Evolutionary conservation across 2,888 invertebrate species (phyloP).

Genomic region (Caenorhabditis uteleia): DNA sequence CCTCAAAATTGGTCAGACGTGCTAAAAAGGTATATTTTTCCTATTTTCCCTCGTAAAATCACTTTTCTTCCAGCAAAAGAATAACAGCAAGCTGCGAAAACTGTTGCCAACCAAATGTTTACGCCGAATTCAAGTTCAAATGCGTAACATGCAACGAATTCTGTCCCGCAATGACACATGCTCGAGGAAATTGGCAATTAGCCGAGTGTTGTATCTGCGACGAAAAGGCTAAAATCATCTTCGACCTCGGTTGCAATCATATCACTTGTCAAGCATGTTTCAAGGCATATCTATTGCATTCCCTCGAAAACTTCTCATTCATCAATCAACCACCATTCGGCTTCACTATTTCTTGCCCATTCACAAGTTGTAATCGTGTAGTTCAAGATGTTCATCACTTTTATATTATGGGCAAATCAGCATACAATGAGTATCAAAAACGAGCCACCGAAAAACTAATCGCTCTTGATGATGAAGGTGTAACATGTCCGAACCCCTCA

Average conservation of each 20-base stretch:
- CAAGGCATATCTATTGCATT: slow-evolving; percentile 41
- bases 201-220: slow-evolving; percentile 55
- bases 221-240: slow-evolving; percentile 23
- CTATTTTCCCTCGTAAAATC: too few relatives aligned
- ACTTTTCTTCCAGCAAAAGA: slow-evolving; percentile 37
- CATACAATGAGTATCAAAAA: slow-evolving; percentile 53
- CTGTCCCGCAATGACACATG: slow-evolving; percentile 36
- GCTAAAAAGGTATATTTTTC: slow-evolving; percentile 30
- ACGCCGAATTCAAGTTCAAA: slow-evolving; percentile 55
- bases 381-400: slow-evolving; percentile 61
- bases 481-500: slow-evolving; percentile 52
- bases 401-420: slow-evolving; percentile 48
- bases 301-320: slow-evolving; percentile 39
- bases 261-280: slow-evolving; percentile 49
- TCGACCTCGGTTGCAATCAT: slow-evolving; percentile 55
- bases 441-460: slow-evolving; percentile 54
- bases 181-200: slow-evolving; percentile 47
- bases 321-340: slow-evolving; percentile 45
- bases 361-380: slow-evolving; percentile 44
- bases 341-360: slow-evolving; percentile 51
- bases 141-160: slow-evolving; percentile 52
- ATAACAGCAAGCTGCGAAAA: slow-evolving; percentile 45
- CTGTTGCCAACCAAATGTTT: slow-evolving; percentile 17
- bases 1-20: slow-evolving; percentile 55
- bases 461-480: slow-evolving; percentile 45